Conservation (phyloP, 2,113 vertebrate genomes). For the Cathartes aura region DNA sequence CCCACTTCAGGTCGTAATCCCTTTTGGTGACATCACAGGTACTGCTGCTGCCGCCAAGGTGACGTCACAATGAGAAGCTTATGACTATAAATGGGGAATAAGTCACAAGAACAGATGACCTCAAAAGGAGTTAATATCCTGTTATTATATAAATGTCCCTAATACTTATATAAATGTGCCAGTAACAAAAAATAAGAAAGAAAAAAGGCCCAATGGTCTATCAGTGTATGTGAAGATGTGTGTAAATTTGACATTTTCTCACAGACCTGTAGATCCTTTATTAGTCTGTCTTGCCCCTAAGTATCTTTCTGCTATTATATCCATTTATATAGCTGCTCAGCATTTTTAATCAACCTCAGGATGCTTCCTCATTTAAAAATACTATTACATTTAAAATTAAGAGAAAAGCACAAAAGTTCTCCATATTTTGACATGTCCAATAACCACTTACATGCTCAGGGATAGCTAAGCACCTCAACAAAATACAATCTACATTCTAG, state of each 20-base stretch:
- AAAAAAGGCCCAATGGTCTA: background rate
- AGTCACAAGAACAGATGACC: slow-evolving; percentile 11
- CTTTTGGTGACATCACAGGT: slow-evolving; percentile 47
- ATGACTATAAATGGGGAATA: background rate
- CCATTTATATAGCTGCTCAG: background rate
- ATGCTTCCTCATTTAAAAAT: background rate
- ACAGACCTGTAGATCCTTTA: background rate
- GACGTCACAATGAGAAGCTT: slow-evolving; percentile 54
- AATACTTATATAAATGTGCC: background rate
- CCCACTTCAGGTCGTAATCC: slow-evolving; percentile 12
- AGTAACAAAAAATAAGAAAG: background rate
- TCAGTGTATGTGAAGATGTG: background rate
- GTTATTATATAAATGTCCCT: slow-evolving; percentile 31
- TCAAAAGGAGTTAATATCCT: slow-evolving; percentile 9
- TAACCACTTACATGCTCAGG: background rate
- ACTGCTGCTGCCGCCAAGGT: background rate
- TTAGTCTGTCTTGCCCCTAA: background rate
- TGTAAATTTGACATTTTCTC: background rate
- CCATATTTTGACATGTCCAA: background rate
- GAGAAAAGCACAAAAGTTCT: background rate
- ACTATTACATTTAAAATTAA: background rate
- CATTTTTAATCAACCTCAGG: background rate
- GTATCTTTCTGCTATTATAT: background rate
- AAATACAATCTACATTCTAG: background rate
- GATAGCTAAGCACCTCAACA: background rate